Conservation (phyloP, 2,113 vertebrate species). For the Uria aalge region DNA sequence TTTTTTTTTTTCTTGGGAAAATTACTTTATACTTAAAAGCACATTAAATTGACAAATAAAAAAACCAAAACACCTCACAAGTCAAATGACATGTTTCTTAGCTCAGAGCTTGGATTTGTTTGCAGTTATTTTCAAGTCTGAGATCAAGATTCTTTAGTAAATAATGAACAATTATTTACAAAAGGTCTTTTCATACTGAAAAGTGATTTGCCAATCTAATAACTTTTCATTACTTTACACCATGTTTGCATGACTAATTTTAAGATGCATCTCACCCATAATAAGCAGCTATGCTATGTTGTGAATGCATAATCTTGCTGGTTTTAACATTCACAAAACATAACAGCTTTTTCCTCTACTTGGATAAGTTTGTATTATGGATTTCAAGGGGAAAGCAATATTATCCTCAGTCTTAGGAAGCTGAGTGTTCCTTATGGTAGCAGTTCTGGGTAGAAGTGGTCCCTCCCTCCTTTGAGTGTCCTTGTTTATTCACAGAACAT, state of each 20-base stretch:
- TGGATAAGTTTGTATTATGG: not conserved
- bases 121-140: not conserved
- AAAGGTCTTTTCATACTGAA: not conserved
- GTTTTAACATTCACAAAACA: not conserved
- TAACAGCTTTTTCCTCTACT: not conserved
- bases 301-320: not conserved
- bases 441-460: not conserved
- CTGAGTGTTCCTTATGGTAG: not conserved
- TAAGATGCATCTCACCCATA: not conserved
- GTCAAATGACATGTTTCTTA: not conserved
- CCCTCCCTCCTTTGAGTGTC: not conserved
- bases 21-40: not conserved
- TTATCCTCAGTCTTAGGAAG: not conserved
- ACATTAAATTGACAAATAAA: not conserved
- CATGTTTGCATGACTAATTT: not conserved
- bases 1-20: not conserved
- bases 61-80: not conserved
- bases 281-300: not conserved
- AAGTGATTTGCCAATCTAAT: not conserved
- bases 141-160: not conserved
- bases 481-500: not conserved
- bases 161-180: not conserved
- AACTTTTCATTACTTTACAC: not conserved
- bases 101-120: not conserved
- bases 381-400: not conserved